These are phyloP conservation scores for Ceraclea dissimilis DNA, from an alignment of 2,888 invertebrate species.

Conservation along the genomic window DNA sequence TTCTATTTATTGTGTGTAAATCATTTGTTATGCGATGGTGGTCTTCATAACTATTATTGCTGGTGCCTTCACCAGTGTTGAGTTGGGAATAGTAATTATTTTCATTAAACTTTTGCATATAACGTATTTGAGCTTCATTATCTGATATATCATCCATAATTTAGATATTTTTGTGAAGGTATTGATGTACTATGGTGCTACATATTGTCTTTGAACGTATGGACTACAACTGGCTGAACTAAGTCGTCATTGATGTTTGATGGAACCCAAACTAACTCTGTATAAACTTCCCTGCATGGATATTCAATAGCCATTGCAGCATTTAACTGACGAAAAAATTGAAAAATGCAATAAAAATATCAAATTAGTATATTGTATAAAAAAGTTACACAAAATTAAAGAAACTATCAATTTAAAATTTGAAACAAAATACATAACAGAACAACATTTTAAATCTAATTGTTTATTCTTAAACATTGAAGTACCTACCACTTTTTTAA, in stretches of 20 bases:
- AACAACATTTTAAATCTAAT: too few relatives aligned
- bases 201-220: background rate
- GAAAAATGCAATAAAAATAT: background rate
- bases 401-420: too few relatives aligned
- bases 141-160: background rate
- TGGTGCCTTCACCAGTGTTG: background rate
- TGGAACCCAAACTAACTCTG: background rate
- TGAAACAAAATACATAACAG: too few relatives aligned
- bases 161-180: background rate
- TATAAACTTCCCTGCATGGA: background rate
- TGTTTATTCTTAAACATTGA: too few relatives aligned
- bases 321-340: background rate
- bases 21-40: background rate
- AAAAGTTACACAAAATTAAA: too few relatives aligned
- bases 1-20: background rate
- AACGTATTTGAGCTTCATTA: background rate
- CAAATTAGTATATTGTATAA: too few relatives aligned
- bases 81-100: background rate
- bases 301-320: background rate
- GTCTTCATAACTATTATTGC: background rate
- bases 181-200: background rate
- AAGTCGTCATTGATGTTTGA: background rate
- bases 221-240: background rate
- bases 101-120: background rate
- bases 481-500: too few relatives aligned